These are phyloP conservation scores for Sminthurinus signatus DNA, from an alignment of 1,140 invertebrate genomes.

Conservation along the genomic window DNA sequence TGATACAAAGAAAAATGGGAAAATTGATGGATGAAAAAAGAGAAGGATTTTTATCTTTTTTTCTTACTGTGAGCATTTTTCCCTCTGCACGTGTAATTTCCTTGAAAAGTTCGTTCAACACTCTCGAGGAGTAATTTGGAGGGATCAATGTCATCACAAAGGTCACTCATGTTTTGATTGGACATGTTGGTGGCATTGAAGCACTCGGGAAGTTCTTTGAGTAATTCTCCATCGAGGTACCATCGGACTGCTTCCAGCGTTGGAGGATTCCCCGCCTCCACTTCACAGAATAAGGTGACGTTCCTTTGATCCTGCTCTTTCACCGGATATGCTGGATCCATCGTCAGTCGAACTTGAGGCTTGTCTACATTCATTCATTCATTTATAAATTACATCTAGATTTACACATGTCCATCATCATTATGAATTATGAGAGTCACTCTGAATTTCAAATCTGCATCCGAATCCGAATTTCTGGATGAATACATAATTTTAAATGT, in stretches of 20 bases:
- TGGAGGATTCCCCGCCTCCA: conserved; percentile 54
- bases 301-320: conserved; percentile 71
- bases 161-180: conserved; percentile 35
- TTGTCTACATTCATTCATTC: conserved; percentile 59
- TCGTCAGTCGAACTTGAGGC: conserved; percentile 66
- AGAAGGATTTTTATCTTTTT: no score
- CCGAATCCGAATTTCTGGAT: no score
- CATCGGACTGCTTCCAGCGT: conserved; percentile 54
- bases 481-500: no score
- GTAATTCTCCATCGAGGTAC: conserved; percentile 72
- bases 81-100: conserved; percentile 86
- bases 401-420: no score
- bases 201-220: conserved; percentile 78
- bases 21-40: no score
- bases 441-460: no score
- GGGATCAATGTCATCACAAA: conserved; percentile 73
- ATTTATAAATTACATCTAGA: no score
- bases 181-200: conserved; percentile 43
- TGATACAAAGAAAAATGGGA: no score
- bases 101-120: conserved; percentile 74
- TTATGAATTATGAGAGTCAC: no score
- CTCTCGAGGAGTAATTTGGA: conserved; percentile 71
- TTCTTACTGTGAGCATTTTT: no score
- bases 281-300: conserved; percentile 73
- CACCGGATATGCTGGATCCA: conserved; percentile 66